Evolutionary conservation across 2,888 invertebrate genomes (phyloP), one percentile per base, ranked within the genome.

Genomic region (Pachymerium ferrugineum): DNA sequence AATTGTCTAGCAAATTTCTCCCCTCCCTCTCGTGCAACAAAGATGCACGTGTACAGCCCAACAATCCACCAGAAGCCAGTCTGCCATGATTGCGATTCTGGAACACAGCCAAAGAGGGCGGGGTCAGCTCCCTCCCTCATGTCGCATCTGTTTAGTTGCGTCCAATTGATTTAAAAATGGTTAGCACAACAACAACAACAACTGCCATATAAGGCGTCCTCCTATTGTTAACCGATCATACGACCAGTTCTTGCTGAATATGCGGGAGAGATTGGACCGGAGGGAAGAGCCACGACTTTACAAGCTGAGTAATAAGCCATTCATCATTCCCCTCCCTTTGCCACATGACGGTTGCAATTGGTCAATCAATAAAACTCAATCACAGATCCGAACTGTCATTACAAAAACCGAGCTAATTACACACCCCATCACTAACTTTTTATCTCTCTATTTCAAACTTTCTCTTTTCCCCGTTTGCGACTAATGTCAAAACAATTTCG

Each of bases 141-240:
- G 62, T 62, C 62, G 62, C 62, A 62, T 62, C 62, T 62, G 62
- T 62, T 62, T 62, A 62, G 62, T 62, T 25, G 62, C 62, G 28
- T 25, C 62, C 62, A 62, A 62, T 62, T 62, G 62, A 62, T 62
- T 62, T 62, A 62, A 62, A 62, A 62, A 62, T 62, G 28, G 62
- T 62, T 62, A 14, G 25, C 62, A 28, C 62, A 62, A 62, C 62
- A 62, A 62, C 47, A 47, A 47, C 62, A 62, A 62, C 62, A 62
- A 62, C 25, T 25, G 25, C 62, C 62, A 62, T 28, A 62, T 62
- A 28, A 28, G 28, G 28, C 62, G 12, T 3, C 25, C 62, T 25
- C 12, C 28, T 22, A 6, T 8, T 10, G 10, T n/a, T 54, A 25
- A 28, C 12, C 62, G 62, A n/a, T 62, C 62, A 62, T 28, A 28